phyloP scores from a whole-genome alignment of 1,140 invertebrate species.

The Ceratina calcarata region DNA sequence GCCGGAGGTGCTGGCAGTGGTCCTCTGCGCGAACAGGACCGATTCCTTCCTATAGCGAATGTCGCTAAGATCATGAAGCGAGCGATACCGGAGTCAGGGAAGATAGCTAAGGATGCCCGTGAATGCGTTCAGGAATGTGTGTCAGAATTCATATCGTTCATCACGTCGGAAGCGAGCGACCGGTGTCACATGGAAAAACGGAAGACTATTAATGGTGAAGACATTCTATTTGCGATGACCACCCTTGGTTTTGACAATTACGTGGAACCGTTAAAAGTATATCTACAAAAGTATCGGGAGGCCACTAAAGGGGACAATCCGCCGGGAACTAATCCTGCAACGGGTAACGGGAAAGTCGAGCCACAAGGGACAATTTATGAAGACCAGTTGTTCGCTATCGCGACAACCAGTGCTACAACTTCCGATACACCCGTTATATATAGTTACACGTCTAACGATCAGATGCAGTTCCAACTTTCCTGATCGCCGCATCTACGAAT shows the following conservation, averaged over 20 bases:
- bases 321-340: constrained; percentile 42
- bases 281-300: constrained; percentile 98
- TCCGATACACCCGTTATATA: constrained; percentile 79
- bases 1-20: constrained; percentile 79
- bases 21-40: constrained; percentile 92
- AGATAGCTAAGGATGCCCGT: constrained; percentile 99
- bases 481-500: constrained; percentile 62
- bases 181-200: constrained; percentile 98
- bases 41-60: constrained; percentile 98
- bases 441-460: constrained; percentile 76
- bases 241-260: constrained; percentile 99
- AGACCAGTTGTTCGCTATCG: constrained; percentile 78
- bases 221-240: constrained; percentile 98
- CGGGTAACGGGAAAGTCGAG: constrained; percentile 74
- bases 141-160: constrained; percentile 99
- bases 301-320: constrained; percentile 81
- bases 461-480: constrained; percentile 79
- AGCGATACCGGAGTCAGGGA: constrained; percentile 96
- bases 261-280: constrained; percentile 97
- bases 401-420: constrained; percentile 73
- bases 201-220: constrained; percentile 99
- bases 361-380: constrained; percentile 72
- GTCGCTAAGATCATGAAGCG: constrained; percentile 99
- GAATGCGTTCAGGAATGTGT: constrained; percentile 99
- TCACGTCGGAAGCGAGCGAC: constrained; percentile 98